Conservation (phyloP, 1,140 invertebrate genomes). For the Platyura marginata region DNA sequence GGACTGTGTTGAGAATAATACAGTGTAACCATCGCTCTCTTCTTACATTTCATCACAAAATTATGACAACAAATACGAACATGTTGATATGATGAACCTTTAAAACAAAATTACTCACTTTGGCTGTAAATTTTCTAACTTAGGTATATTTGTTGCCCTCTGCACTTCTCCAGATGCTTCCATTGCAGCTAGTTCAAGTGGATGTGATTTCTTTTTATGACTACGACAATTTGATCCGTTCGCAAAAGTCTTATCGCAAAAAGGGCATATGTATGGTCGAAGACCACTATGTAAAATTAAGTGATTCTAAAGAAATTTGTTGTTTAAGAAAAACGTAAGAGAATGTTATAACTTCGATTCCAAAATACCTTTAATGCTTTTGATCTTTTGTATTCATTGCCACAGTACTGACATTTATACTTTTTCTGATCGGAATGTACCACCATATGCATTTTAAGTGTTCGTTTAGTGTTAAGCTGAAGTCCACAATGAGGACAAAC, state of each 20-base stretch:
- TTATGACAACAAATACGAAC: neutral
- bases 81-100: neutral
- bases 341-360: constrained; percentile 10
- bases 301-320: constrained; percentile 15
- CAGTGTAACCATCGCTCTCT: neutral
- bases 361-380: constrained; percentile 18
- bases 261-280: constrained; percentile 27
- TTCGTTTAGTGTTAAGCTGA: constrained; percentile 25
- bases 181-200: constrained; percentile 23
- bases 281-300: constrained; percentile 27
- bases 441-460: constrained; percentile 26
- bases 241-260: constrained; percentile 27
- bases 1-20: no score
- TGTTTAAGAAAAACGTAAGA: no score
- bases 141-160: constrained; percentile 12
- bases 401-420: constrained; percentile 25
- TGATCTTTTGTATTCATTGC: constrained; percentile 16
- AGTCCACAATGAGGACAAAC: constrained; percentile 25
- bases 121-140: constrained; percentile 16
- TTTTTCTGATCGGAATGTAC: constrained; percentile 25
- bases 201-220: constrained; percentile 28
- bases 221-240: constrained; percentile 29
- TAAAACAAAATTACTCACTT: constrained; percentile 7
- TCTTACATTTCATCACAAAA: neutral
- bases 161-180: constrained; percentile 14